Conservation (phyloP, 2,113 vertebrate genomes). For the Phyllopteryx taeniolatus region DNA sequence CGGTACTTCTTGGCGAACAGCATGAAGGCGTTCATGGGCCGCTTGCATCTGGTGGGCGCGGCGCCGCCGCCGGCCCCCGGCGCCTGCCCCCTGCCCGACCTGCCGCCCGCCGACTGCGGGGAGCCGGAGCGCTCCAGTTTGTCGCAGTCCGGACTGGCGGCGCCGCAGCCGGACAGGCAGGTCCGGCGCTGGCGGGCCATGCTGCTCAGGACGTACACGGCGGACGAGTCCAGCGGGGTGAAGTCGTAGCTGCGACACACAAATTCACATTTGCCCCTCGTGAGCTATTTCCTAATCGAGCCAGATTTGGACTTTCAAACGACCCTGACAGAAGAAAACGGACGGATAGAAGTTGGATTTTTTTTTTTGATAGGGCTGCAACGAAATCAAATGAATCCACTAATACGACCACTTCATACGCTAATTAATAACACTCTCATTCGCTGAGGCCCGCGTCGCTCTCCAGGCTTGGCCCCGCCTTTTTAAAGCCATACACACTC, state of each 20-base stretch:
- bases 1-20: slow-evolving; percentile 99
- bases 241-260: slow-evolving; percentile 85
- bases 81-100: slow-evolving; percentile 84
- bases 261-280: neutral
- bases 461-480: neutral
- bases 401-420: no score
- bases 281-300: neutral
- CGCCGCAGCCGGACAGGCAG: slow-evolving; percentile 84
- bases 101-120: slow-evolving; percentile 79
- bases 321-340: neutral
- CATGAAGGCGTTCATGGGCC: slow-evolving; percentile 99
- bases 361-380: no score
- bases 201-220: slow-evolving; percentile 97
- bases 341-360: neutral
- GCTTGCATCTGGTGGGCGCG: slow-evolving; percentile 97
- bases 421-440: neutral
- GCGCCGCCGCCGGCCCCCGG: slow-evolving; percentile 80
- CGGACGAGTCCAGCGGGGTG: slow-evolving; percentile 95
- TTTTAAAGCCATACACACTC: neutral
- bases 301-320: neutral
- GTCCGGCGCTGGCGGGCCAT: slow-evolving; percentile 97
- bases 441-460: neutral
- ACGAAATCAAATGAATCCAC: no score
- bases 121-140: slow-evolving; percentile 79
- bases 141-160: slow-evolving; percentile 83